These are phyloP conservation scores for Lophius piscatorius DNA, from an alignment of 2,113 vertebrate genomes.

Conservation along the genomic window DNA sequence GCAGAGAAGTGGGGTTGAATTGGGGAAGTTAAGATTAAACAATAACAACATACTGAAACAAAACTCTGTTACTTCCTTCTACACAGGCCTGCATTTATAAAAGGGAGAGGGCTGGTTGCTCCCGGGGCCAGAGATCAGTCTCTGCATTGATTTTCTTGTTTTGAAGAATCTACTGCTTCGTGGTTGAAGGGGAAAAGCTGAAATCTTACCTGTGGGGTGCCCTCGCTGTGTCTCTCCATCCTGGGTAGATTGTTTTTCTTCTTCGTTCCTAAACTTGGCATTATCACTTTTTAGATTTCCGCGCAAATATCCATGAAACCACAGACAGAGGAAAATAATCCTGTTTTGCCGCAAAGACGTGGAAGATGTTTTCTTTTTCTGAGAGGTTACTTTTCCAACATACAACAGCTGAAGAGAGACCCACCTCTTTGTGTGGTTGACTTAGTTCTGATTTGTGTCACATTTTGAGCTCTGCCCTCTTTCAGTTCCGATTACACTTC, in stretches of 20 bases:
- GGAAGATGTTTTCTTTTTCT: too few species aligned
- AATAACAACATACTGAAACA: not conserved
- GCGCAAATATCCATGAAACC: constrained; percentile 5
- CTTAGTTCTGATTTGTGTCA: constrained; percentile 19
- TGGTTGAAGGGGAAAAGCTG: too few species aligned
- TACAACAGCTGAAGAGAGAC: too few species aligned
- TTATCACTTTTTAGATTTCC: not conserved
- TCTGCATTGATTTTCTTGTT: too few species aligned
- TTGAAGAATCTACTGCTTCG: too few species aligned
- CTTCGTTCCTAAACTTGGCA: constrained; percentile 54
- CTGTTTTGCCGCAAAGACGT: not conserved
- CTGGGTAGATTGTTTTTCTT: constrained; percentile 48
- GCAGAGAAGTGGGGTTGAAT: constrained; percentile 31
- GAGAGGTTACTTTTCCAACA: too few species aligned
- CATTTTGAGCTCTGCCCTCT: constrained; percentile 15
- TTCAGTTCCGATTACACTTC: constrained; percentile 27
- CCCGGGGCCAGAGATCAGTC: too few species aligned
- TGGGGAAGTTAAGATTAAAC: constrained; percentile 65
- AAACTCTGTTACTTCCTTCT: not conserved
- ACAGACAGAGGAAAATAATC: not conserved
- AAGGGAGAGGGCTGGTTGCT: too few species aligned
- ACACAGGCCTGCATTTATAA: not conserved
- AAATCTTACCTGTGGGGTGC: constrained; percentile 68
- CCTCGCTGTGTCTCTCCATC: constrained; percentile 18
- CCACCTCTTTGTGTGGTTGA: not conserved